phyloP scores from a whole-genome alignment of 2,113 vertebrate species.

The Xiphophorus hellerii region DNA sequence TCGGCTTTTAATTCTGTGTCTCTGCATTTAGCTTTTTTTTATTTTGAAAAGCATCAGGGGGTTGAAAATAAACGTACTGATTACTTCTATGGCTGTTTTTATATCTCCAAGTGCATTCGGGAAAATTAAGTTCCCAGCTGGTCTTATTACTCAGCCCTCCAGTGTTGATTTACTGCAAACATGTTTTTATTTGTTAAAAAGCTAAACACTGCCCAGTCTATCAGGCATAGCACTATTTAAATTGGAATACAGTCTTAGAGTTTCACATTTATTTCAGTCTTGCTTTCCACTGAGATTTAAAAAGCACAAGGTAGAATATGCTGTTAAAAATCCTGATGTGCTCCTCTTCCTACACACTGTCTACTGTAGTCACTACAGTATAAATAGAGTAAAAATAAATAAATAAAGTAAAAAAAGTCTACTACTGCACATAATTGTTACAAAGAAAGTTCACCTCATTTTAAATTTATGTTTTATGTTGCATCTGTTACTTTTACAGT shows the following conservation, averaged over 20 bases:
- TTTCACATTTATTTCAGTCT: neutral
- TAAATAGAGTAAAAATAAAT: no score
- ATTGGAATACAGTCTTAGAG: neutral
- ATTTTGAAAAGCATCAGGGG: conserved; percentile 16
- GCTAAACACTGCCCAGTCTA: neutral
- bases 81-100: neutral
- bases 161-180: conserved; percentile 14
- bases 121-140: conserved; percentile 1
- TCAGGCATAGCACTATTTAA: neutral
- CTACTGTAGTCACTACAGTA: no score
- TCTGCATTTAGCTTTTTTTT: neutral
- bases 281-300: neutral
- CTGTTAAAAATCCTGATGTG: neutral
- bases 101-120: neutral
- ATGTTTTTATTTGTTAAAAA: neutral
- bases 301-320: neutral
- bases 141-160: neutral
- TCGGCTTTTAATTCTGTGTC: conserved; percentile 37
- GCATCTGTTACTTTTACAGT: no score
- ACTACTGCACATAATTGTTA: no score
- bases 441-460: no score
- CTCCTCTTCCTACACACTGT: no score
- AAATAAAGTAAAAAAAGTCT: no score
- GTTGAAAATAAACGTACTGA: conserved; percentile 3
- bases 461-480: no score